A percentile compares a stretch with the other conserved stretches of the same genome.
Conservation (phyloP, 2,113 vertebrate species). For the Vombatus ursinus region DNA sequence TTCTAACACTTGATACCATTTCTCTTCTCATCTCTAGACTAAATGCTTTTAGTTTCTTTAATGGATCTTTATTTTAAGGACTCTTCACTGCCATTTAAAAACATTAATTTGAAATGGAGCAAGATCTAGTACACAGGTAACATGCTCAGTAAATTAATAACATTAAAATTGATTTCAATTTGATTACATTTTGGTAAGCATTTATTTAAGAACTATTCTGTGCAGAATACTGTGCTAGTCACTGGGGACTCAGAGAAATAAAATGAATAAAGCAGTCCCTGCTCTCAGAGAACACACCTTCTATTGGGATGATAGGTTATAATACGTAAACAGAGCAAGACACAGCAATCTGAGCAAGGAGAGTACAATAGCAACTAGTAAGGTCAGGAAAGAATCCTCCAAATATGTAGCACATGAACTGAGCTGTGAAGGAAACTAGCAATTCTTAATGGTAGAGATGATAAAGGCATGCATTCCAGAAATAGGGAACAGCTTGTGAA, state of each 20-base stretch:
- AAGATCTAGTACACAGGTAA: neutral
- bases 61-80: neutral
- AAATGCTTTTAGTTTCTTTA: neutral
- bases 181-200: neutral
- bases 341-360: neutral
- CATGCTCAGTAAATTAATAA: neutral
- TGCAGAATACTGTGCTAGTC: neutral
- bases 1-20: neutral
- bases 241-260: neutral
- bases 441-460: neutral
- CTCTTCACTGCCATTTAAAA: neutral
- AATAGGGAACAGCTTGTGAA: neutral
- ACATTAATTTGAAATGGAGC: neutral
- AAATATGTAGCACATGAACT: neutral
- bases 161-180: neutral
- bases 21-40: neutral
- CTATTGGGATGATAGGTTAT: neutral
- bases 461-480: neutral
- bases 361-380: neutral
- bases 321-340: neutral
- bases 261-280: neutral
- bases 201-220: neutral
- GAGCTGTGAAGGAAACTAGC: neutral
- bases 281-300: neutral
- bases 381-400: neutral